Conservation (phyloP, 1,140 invertebrate species). For the Helicoverpa zea region DNA sequence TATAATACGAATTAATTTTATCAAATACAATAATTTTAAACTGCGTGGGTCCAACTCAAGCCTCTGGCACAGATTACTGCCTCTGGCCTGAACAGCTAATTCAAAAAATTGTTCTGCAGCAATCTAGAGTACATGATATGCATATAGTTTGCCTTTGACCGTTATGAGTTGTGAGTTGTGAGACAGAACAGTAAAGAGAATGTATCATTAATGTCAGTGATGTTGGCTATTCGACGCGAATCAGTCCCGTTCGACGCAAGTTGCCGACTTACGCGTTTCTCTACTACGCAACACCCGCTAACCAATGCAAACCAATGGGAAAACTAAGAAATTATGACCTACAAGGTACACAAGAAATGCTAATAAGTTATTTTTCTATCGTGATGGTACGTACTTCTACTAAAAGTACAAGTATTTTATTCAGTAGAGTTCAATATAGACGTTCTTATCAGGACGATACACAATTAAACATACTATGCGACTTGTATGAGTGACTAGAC, state of each 20-base stretch:
- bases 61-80: no score
- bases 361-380: no score
- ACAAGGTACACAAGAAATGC: neutral
- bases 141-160: constrained; percentile 29
- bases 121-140: neutral
- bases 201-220: constrained; percentile 43
- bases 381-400: no score
- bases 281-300: constrained; percentile 23
- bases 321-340: neutral
- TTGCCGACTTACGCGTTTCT: constrained; percentile 14
- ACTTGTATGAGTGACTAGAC: neutral
- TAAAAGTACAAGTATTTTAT: no score
- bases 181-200: constrained; percentile 6
- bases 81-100: no score
- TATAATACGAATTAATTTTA: no score
- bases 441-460: neutral
- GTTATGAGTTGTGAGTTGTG: constrained; percentile 27
- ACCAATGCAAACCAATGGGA: neutral
- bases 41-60: no score
- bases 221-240: constrained; percentile 47
- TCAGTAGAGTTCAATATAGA: no score
- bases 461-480: neutral
- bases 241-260: constrained; percentile 30
- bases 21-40: no score
- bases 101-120: no score